These are phyloP conservation scores for Nothobranchius furzeri DNA, from an alignment of 2,113 vertebrate species.

Conservation along the genomic window DNA sequence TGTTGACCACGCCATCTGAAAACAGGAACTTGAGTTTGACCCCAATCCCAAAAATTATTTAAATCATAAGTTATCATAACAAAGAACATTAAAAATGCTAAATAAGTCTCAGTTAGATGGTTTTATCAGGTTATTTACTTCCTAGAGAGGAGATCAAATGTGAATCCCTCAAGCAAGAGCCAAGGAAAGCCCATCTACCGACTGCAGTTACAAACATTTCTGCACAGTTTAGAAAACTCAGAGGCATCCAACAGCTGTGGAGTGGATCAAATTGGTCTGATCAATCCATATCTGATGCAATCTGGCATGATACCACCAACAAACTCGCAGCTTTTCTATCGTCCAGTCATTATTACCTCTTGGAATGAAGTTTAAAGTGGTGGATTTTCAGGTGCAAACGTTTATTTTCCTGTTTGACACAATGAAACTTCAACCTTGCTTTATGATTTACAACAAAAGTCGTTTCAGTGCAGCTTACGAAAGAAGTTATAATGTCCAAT, in stretches of 20 bases:
- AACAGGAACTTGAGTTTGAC: slow-evolving; percentile 30
- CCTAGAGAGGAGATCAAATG: slow-evolving; percentile 18
- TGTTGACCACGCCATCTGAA: slow-evolving; percentile 54
- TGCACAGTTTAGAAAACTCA: not conserved
- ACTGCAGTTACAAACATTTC: slow-evolving; percentile 1
- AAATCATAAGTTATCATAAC: slow-evolving; percentile 1
- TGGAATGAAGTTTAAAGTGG: not conserved
- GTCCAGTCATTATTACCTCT: not conserved
- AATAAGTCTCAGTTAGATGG: slow-evolving; percentile 22
- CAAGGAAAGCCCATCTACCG: slow-evolving; percentile 13
- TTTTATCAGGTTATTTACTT: slow-evolving; percentile 28
- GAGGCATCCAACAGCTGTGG: not conserved
- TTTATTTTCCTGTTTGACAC: not conserved
- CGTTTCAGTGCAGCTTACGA: too few species aligned
- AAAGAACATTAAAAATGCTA: slow-evolving; percentile 17
- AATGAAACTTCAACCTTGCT: not conserved
- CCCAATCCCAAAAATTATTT: not conserved
- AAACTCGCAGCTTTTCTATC: slow-evolving; percentile 2
- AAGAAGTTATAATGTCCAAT: not conserved
- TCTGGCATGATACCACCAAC: not conserved
- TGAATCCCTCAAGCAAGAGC: slow-evolving; percentile 34
- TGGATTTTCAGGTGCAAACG: not conserved
- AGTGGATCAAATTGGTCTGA: slow-evolving; percentile 8
- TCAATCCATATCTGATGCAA: not conserved
- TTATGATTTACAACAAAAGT: too few species aligned